phyloP scores from a whole-genome alignment of 2,888 invertebrate genomes.

The Oligia latruncula region DNA sequence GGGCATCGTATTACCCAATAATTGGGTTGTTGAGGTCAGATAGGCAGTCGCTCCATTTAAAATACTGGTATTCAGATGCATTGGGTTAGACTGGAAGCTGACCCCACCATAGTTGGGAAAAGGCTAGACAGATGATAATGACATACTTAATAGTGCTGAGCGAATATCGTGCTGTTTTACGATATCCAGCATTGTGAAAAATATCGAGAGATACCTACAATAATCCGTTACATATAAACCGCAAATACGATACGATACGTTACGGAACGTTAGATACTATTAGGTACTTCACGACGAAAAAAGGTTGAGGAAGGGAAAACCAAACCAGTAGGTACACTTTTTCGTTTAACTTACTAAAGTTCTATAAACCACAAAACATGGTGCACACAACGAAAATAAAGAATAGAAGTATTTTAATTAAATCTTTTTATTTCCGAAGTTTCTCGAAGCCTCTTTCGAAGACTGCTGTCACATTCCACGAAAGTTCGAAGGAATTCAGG shows the following conservation, averaged over 20 bases:
- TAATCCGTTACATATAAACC: not conserved
- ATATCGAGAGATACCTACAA: not conserved
- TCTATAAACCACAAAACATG: not conserved
- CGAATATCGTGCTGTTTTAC: not conserved
- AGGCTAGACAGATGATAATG: no score
- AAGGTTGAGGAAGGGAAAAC: no score
- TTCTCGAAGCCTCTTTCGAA: conserved; percentile 39
- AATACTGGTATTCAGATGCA: no score
- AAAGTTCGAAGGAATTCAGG: conserved; percentile 55
- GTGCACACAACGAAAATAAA: conserved; percentile 22
- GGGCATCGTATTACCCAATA: no score
- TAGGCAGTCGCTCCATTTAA: no score
- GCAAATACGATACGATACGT: not conserved
- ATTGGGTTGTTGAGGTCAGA: no score
- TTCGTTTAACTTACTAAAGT: not conserved
- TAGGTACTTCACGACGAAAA: not conserved
- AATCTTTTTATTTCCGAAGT: conserved; percentile 46
- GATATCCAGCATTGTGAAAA: not conserved
- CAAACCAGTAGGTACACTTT: not conserved
- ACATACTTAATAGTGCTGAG: no score
- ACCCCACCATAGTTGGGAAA: no score
- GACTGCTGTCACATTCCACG: conserved; percentile 42
- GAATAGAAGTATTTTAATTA: conserved; percentile 51
- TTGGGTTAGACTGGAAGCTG: no score
- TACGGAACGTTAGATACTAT: not conserved